These are phyloP conservation scores for Entosphenus tridentatus DNA, from an alignment of 2,113 vertebrate species.

Conservation along the genomic window DNA sequence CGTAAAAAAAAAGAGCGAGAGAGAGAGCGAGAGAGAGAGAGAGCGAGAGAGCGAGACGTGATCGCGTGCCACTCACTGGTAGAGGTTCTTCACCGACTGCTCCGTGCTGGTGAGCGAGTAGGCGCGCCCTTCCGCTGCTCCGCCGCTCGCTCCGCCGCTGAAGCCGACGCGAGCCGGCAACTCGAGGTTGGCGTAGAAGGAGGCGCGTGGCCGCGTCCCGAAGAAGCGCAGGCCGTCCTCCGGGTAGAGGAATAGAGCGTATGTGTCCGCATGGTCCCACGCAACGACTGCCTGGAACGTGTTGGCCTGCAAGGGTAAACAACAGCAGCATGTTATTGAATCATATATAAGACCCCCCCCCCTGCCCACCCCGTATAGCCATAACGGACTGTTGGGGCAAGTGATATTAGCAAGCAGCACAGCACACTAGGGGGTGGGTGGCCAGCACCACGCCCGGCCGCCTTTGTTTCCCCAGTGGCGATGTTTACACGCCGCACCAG, in stretches of 20 bases:
- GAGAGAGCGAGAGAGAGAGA: too few species aligned
- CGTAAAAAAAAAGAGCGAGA: too few species aligned
- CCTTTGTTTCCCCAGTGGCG: too few species aligned
- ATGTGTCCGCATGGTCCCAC: slow-evolving; percentile 42
- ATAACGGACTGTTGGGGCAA: too few species aligned
- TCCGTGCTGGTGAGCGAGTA: slow-evolving; percentile 48
- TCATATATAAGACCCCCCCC: too few species aligned
- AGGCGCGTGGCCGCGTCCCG: slow-evolving; percentile 58
- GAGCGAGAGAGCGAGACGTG: too few species aligned
- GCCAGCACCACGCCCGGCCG: too few species aligned
- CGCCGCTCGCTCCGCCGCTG: slow-evolving; percentile 39
- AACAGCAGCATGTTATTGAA: not conserved
- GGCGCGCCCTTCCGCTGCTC: slow-evolving; percentile 28
- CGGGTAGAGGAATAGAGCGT: slow-evolving; percentile 66
- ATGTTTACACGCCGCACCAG: too few species aligned
- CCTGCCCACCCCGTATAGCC: too few species aligned
- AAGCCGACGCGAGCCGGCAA: slow-evolving; percentile 72
- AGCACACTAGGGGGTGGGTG: too few species aligned
- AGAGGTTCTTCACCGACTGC: slow-evolving; percentile 45
- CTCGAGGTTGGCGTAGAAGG: slow-evolving; percentile 60
- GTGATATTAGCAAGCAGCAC: too few species aligned
- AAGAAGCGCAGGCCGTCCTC: slow-evolving; percentile 52
- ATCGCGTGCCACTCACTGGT: slow-evolving; percentile 30
- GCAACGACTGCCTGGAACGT: slow-evolving; percentile 74
- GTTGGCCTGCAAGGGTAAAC: slow-evolving; percentile 33